A percentile compares a stretch with the other conserved stretches of the same genome.
These are phyloP conservation scores for Cryptoprocta ferox DNA, from an alignment of 2,797 vertebrate species.

Conservation along the genomic window DNA sequence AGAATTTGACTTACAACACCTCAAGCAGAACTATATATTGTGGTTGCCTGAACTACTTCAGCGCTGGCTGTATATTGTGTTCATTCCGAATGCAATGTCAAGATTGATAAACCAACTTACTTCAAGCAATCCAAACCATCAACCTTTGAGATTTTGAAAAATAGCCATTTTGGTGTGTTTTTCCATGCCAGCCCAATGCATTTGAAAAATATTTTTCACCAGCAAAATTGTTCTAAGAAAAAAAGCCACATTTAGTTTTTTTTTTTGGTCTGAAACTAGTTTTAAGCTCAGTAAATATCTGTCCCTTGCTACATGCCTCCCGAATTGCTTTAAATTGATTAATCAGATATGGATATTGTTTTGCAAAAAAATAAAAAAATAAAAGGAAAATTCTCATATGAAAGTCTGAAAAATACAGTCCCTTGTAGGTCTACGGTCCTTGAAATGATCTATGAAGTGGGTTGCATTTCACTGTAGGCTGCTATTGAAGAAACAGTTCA, in stretches of 20 bases:
- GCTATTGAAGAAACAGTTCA: not conserved
- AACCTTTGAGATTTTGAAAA: slow-evolving; percentile 63
- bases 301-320: not conserved
- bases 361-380: not conserved
- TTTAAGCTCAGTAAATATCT: not conserved
- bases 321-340: not conserved
- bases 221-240: slow-evolving; percentile 38
- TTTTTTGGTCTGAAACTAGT: not conserved
- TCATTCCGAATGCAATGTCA: not conserved
- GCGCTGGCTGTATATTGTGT: not conserved
- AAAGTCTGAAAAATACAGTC: not conserved
- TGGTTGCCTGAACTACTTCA: not conserved
- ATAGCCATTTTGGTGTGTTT: not conserved
- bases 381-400: not conserved
- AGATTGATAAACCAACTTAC: not conserved
- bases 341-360: slow-evolving; percentile 6
- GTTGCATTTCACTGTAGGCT: not conserved
- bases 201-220: slow-evolving; percentile 61
- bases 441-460: not conserved
- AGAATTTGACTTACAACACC: not conserved
- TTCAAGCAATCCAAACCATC: slow-evolving; percentile 12
- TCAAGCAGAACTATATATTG: not conserved
- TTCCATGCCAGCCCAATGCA: not conserved
- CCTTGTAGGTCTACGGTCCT: not conserved
- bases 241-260: not conserved